Percentiles rank a stretch among this genome's conserved stretches.
Conservation (phyloP, 2,113 vertebrate species). For the Hypomesus transpacificus region DNA sequence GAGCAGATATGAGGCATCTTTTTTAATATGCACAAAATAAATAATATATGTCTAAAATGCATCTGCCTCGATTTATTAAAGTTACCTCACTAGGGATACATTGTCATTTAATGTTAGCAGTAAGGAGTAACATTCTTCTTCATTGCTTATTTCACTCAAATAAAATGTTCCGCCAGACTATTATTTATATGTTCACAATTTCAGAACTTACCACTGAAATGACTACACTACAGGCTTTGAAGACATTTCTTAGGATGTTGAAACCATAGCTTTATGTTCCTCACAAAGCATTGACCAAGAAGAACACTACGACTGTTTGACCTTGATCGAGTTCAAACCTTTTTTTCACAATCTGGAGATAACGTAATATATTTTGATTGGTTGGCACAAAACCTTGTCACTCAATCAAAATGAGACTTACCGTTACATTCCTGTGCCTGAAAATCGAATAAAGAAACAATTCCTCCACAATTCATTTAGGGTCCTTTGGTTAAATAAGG, state of each 20-base stretch:
- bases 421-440: conserved; percentile 69
- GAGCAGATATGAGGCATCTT: conserved; percentile 67
- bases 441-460: conserved; percentile 49
- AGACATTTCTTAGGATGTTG: conserved; percentile 52
- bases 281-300: conserved; percentile 39
- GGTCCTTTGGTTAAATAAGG: conserved; percentile 34
- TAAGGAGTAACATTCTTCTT: conserved; percentile 53
- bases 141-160: conserved; percentile 54
- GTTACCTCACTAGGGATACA: conserved; percentile 57
- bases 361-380: conserved; percentile 61
- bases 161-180: conserved; percentile 41
- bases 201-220: conserved; percentile 48
- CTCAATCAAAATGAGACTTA: conserved; percentile 77
- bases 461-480: conserved; percentile 38
- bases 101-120: conserved; percentile 62
- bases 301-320: conserved; percentile 30
- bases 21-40: conserved; percentile 72
- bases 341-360: conserved; percentile 29
- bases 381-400: conserved; percentile 43
- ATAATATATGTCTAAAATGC: conserved; percentile 69
- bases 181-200: conserved; percentile 56
- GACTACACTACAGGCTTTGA: conserved; percentile 48
- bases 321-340: conserved; percentile 17
- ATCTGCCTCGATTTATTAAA: conserved; percentile 69
- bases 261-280: conserved; percentile 45